phyloP scores from a whole-genome alignment of 2,797 vertebrate species.

The Paguma larvata region DNA sequence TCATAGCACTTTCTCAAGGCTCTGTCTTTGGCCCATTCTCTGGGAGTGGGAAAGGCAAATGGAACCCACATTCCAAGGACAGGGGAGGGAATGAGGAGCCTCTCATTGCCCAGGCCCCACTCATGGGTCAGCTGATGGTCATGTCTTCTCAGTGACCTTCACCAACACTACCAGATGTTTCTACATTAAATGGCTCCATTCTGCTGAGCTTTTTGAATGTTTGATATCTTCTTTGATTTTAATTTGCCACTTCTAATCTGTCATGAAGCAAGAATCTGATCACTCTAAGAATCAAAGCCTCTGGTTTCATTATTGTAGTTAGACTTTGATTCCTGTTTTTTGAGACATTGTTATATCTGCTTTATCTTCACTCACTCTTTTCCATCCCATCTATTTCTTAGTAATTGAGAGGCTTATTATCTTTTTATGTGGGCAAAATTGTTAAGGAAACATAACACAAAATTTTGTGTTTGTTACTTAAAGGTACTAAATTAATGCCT shows the following conservation, averaged over 20 bases:
- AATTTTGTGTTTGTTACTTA: not conserved
- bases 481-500: not conserved
- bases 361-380: not conserved
- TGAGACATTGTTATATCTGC: not conserved
- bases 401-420: not conserved
- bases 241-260: not conserved
- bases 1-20: not conserved
- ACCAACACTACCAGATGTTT: not conserved
- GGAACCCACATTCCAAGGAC: not conserved
- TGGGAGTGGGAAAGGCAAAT: not conserved
- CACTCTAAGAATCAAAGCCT: not conserved
- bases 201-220: not conserved
- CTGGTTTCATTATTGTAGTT: not conserved
- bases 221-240: not conserved
- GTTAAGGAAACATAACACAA: constrained; percentile 11
- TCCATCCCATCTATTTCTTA: not conserved
- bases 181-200: not conserved
- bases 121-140: not conserved
- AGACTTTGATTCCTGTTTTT: not conserved
- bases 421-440: not conserved
- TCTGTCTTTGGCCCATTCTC: not conserved
- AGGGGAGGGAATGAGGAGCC: not conserved
- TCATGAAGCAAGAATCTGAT: not conserved
- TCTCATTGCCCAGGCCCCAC: not conserved
- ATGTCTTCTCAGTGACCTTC: not conserved